Conservation (phyloP, 2,888 invertebrate species). For the Fragum fragum region DNA sequence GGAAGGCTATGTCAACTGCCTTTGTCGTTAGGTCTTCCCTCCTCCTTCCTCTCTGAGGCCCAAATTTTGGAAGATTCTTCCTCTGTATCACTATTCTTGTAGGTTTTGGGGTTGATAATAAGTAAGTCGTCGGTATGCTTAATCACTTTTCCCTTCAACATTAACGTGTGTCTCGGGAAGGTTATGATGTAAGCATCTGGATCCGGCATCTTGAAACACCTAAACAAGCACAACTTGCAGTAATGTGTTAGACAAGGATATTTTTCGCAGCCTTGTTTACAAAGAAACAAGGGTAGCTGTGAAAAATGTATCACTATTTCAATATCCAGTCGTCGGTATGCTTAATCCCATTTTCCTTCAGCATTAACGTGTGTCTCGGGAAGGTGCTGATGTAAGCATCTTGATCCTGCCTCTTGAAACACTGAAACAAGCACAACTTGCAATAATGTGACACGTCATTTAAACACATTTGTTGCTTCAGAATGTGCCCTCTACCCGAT, state of each 20-base stretch:
- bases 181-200: no score
- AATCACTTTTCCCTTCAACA: no score
- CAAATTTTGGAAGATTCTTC: neutral
- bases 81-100: neutral
- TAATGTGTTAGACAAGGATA: no score
- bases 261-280: no score
- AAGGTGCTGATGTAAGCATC: neutral
- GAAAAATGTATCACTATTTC: no score
- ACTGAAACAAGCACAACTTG: constrained; percentile 9
- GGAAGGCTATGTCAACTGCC: neutral
- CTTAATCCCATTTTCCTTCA: neutral
- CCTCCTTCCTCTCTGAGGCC: neutral
- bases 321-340: no score
- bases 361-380: neutral
- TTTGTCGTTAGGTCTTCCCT: neutral
- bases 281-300: no score
- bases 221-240: no score
- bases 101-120: neutral
- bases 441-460: constrained; percentile 15
- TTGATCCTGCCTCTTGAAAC: neutral
- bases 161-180: no score
- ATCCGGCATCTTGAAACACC: no score
- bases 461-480: neutral
- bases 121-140: neutral
- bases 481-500: neutral